Evolutionary conservation across 1,140 invertebrate species (phyloP).

Genomic region (Dendrolimus kikuchii): DNA sequence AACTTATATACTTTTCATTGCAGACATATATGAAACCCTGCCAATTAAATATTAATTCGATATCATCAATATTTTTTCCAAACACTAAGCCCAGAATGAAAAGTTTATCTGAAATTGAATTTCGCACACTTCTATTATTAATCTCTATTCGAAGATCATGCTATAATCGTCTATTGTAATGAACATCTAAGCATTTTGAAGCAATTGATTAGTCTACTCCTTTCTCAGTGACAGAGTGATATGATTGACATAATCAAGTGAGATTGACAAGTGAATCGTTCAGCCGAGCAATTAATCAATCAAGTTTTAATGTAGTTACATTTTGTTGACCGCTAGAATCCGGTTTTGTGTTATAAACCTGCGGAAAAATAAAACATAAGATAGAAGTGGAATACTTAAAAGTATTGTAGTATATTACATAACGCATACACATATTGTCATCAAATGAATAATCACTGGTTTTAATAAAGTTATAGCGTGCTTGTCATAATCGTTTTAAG

Average conservation of each 20-base stretch:
- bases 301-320: slow-evolving; percentile 65
- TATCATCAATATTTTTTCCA: slow-evolving; percentile 15
- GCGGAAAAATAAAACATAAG: slow-evolving; percentile 70
- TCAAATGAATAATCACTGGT: slow-evolving; percentile 36
- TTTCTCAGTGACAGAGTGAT: slow-evolving; percentile 51
- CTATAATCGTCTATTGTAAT: slow-evolving; percentile 29
- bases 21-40: slow-evolving; percentile 37
- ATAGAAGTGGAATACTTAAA: slow-evolving; percentile 54
- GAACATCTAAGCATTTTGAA: slow-evolving; percentile 42
- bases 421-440: slow-evolving; percentile 31
- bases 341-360: slow-evolving; percentile 74
- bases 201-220: slow-evolving; percentile 44
- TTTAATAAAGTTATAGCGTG: too few species aligned
- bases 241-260: slow-evolving; percentile 58
- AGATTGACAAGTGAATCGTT: slow-evolving; percentile 59
- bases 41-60: slow-evolving; percentile 27
- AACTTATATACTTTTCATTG: slow-evolving; percentile 46
- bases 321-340: slow-evolving; percentile 72
- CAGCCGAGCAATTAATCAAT: slow-evolving; percentile 50
- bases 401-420: slow-evolving; percentile 33
- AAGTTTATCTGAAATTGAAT: slow-evolving; percentile 25
- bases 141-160: slow-evolving; percentile 33
- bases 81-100: slow-evolving; percentile 44
- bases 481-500: too few species aligned
- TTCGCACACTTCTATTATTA: slow-evolving; percentile 14